Percentiles rank a stretch among this genome's conserved stretches.
These are phyloP conservation scores for Stenchaetothrips biformis DNA, from an alignment of 2,888 invertebrate species.

Conservation along the genomic window DNA sequence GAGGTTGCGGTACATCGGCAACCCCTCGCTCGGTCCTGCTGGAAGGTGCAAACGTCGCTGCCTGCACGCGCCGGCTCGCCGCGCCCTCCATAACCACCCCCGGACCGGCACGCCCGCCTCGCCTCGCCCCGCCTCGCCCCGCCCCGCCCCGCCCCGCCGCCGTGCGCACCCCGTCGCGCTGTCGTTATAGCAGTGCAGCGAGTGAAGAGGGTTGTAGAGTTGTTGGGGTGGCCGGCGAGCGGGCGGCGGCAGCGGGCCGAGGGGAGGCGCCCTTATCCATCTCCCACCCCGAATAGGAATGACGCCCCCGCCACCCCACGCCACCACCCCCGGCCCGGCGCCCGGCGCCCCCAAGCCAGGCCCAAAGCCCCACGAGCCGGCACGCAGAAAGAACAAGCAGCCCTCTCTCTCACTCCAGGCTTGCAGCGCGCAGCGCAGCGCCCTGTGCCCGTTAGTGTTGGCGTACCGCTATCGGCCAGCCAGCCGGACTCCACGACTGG, in stretches of 20 bases:
- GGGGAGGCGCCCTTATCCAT: neutral
- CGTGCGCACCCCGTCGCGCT: neutral
- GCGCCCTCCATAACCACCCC: neutral
- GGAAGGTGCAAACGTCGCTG: neutral
- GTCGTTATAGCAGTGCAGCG: constrained; percentile 20
- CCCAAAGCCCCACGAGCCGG: neutral
- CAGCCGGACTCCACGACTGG: neutral
- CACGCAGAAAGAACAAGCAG: neutral
- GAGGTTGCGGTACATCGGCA: constrained; percentile 50
- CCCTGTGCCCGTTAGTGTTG: neutral
- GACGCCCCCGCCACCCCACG: neutral
- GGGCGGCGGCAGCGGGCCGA: neutral
- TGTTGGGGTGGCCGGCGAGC: neutral
- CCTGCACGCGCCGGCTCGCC: constrained; percentile 9
- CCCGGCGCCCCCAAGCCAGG: neutral
- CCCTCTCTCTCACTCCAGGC: no score
- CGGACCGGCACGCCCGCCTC: neutral
- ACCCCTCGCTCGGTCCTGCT: constrained; percentile 60
- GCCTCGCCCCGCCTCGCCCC: neutral
- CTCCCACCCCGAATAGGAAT: no score
- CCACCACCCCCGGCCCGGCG: neutral
- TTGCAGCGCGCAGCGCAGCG: neutral
- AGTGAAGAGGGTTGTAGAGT: constrained; percentile 22
- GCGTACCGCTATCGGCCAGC: neutral
- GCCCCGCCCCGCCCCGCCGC: neutral